phyloP scores from a whole-genome alignment of 2,113 vertebrate genomes.

The Hystrix brachyura region DNA sequence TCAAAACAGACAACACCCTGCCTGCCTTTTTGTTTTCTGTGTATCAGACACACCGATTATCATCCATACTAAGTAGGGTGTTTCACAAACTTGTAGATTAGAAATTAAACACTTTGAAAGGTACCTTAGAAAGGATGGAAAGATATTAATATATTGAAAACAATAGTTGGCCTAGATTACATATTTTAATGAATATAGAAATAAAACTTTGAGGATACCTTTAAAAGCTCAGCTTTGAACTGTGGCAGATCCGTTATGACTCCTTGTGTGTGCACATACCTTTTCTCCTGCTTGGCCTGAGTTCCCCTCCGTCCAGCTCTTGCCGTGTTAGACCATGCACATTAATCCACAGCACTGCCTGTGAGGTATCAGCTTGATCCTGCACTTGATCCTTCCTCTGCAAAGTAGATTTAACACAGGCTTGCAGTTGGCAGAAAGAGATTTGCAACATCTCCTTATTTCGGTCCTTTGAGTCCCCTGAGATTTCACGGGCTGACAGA shows the following conservation, averaged over 20 bases:
- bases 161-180: neutral
- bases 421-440: neutral
- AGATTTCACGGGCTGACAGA: neutral
- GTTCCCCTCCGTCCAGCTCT: neutral
- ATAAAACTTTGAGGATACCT: slow-evolving; percentile 4
- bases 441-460: neutral
- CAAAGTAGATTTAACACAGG: neutral
- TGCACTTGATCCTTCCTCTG: slow-evolving; percentile 27
- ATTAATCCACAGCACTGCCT: neutral
- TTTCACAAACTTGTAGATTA: slow-evolving; percentile 24
- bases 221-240: neutral
- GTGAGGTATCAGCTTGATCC: neutral
- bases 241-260: neutral
- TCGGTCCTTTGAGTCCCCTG: neutral
- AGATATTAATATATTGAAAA: slow-evolving; percentile 20
- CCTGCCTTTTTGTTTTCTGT: neutral
- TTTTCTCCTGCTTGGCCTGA: neutral
- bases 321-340: neutral
- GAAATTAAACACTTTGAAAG: slow-evolving; percentile 58
- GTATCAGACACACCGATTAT: neutral
- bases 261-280: neutral
- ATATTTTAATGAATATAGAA: slow-evolving; percentile 46
- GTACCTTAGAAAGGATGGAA: neutral
- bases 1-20: neutral
- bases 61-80: neutral